Evolutionary conservation across 1,140 invertebrate species (phyloP).

Genomic region (Elymnias hypermnestra): DNA sequence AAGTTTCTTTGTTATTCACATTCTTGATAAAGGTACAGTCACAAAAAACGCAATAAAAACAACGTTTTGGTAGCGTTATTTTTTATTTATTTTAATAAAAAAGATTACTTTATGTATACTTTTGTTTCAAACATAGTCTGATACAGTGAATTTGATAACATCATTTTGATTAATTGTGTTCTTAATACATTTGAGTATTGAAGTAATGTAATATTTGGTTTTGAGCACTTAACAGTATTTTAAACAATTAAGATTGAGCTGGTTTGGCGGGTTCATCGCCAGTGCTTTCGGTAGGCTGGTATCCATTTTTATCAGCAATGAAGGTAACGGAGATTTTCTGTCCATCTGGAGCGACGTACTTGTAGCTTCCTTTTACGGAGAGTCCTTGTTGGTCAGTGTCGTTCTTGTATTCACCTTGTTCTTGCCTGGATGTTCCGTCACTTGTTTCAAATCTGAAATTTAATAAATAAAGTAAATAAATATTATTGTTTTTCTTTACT

Average conservation of each 20-base stretch:
- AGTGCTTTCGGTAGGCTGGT: slow-evolving; percentile 76
- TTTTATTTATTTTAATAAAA: too few relatives aligned
- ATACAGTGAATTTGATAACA: too few relatives aligned
- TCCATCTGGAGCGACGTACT: slow-evolving; percentile 81
- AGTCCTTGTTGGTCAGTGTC: slow-evolving; percentile 77
- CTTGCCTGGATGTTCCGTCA: slow-evolving; percentile 80
- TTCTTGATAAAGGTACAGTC: too few relatives aligned
- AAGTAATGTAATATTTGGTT: slow-evolving; percentile 15
- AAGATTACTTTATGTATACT: too few relatives aligned
- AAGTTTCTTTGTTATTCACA: too few relatives aligned
- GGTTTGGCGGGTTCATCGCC: slow-evolving; percentile 32
- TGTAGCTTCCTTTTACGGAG: slow-evolving; percentile 80
- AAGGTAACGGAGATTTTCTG: slow-evolving; percentile 79
- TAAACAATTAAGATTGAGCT: neutral
- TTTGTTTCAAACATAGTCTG: too few relatives aligned
- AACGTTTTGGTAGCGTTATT: too few relatives aligned
- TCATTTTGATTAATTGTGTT: neutral
- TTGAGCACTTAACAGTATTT: neutral
- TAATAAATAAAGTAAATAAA: neutral
- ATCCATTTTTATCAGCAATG: slow-evolving; percentile 85
- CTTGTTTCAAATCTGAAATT: slow-evolving; percentile 79
- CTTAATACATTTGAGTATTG: neutral
- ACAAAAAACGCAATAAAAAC: too few relatives aligned
- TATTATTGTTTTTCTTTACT: too few relatives aligned
- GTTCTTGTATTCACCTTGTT: slow-evolving; percentile 78